Evolutionary conservation across 1,140 invertebrate genomes (phyloP).

Genomic region (Proales similis): DNA sequence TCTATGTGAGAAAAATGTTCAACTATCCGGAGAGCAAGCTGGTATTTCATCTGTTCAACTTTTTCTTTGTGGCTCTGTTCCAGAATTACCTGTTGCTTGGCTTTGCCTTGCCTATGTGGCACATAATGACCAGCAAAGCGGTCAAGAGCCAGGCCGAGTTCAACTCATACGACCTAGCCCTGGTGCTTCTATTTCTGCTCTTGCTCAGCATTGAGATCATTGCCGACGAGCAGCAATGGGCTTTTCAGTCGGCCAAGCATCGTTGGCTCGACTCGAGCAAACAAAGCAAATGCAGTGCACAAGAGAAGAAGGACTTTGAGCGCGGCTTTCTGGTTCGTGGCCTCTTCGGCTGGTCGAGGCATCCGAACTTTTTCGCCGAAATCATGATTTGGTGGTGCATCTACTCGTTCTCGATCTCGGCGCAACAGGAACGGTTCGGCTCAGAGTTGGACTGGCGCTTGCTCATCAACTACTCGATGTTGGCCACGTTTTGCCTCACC

Average conservation of each 20-base stretch:
- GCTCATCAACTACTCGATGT: conserved; percentile 18
- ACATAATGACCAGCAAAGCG: neutral
- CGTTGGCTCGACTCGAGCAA: conserved; percentile 13
- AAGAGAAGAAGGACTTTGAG: conserved; percentile 30
- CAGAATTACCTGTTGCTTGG: conserved; percentile 30
- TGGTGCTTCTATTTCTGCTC: no score
- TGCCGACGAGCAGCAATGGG: conserved; percentile 34
- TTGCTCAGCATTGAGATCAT: conserved; percentile 19
- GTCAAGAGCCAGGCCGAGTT: no score
- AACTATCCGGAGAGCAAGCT: conserved; percentile 15
- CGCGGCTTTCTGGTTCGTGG: conserved; percentile 13
- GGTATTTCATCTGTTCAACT: conserved; percentile 30
- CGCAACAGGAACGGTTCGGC: no score
- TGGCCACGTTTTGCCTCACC: conserved; percentile 6
- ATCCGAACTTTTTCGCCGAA: conserved; percentile 34
- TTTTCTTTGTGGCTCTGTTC: conserved; percentile 11
- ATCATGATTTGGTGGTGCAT: conserved; percentile 33
- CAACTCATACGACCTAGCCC: no score
- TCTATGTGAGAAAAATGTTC: conserved; percentile 30
- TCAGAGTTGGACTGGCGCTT: no score
- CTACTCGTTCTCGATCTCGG: conserved; percentile 11
- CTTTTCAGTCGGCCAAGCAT: conserved; percentile 13
- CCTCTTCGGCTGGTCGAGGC: conserved; percentile 22
- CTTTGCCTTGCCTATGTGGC: conserved; percentile 21
- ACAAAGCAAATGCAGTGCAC: conserved; percentile 1